Base-by-base conservation (phyloP, 2,888 invertebrate species). In the Crioceris asparagi region DNA sequence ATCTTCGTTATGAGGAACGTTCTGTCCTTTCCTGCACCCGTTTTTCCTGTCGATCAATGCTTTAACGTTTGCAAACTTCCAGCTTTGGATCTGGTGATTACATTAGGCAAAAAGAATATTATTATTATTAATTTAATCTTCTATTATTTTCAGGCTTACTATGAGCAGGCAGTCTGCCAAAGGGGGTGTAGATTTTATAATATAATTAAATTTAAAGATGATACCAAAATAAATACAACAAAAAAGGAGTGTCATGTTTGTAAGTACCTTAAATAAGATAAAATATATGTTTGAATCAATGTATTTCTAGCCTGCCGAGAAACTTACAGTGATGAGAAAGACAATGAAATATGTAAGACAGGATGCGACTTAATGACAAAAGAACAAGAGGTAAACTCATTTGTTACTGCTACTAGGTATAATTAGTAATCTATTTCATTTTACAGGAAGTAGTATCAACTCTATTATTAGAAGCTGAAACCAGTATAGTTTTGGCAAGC, bases 141-240 rank as follows among this genome's bases (percentile, higher is more conserved):
- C 27, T 29, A 38, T 35, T 29, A 32, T 35, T 51, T 52, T 31
- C 38, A 56, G 54, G 50, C 47, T 30, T 49, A 53, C 35, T 53
- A 56, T 34, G 54, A 54, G 26, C 52, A 53, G 46, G 43, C 46
- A 11, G 53, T 57, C 38, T 61, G 61, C 38, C 57, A 59, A 34
- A 46, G 55, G 43, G 61, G 61, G 2, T 61, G 61, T 40, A 41
- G 54, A 34, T 55, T 60, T 38, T 60, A 56, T 38, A 57, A 56
- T 39, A 52, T 57, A 30, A 55, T 59, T 17, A 53, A 55, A 39
- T 49, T 54, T 33, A 54, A 53, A 40, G 55, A 55, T 34, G 54
- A 56, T 30, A 41, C 51, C 16, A 52, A 52, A 44, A 37, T 57
- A 6, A 59, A 56, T 35, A 47, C 46, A 25, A 57, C 57, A 17